phyloP scores from a whole-genome alignment of 2,797 vertebrate genomes.

The Limosa lapponica region DNA sequence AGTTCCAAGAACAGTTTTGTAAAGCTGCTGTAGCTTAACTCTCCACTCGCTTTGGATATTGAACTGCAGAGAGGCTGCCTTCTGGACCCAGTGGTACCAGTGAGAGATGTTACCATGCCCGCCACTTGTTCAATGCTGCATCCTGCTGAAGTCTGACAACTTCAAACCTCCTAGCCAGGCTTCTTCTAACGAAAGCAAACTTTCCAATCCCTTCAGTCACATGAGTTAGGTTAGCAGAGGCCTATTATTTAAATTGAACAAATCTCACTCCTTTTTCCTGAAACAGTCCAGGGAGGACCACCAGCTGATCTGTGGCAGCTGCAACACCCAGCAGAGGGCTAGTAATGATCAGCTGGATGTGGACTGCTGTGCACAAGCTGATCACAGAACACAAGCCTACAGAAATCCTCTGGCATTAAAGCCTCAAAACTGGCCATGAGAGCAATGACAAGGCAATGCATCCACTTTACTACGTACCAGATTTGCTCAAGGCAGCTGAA shows the following conservation, averaged over 20 bases:
- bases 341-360: not conserved
- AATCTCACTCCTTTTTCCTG: not conserved
- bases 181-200: not conserved
- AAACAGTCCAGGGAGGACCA: not conserved
- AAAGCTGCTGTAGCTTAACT: not conserved
- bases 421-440: not conserved
- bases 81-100: not conserved
- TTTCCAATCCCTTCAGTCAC: not conserved
- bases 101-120: not conserved
- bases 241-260: not conserved
- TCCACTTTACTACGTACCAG: not conserved
- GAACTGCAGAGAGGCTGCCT: not conserved
- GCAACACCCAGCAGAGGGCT: not conserved
- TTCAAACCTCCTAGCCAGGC: not conserved
- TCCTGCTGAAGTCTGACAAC: not conserved
- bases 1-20: not conserved
- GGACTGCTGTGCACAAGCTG: not conserved
- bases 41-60: not conserved
- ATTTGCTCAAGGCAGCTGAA: not conserved
- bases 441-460: not conserved
- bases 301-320: not conserved
- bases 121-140: not conserved
- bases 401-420: not conserved
- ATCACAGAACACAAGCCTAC: not conserved
- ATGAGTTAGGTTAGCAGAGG: not conserved